Base-by-base conservation (phyloP, 2,888 invertebrate genomes). In the Ormyrus pomaceus region DNA sequence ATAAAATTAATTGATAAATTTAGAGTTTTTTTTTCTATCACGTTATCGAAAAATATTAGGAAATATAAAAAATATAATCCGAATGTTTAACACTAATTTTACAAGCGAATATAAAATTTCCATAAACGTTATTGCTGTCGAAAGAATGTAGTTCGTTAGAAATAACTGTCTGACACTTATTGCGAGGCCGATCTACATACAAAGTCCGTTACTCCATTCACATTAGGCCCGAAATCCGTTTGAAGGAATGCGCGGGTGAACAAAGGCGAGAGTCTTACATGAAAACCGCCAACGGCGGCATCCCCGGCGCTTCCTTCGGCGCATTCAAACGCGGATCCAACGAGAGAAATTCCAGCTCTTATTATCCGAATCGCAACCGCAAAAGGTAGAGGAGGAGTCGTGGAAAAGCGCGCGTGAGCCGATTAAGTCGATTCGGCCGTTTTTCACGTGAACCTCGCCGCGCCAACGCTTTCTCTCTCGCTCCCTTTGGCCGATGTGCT, bases 321-420 rank as follows among this genome's bases (percentile, higher is more conserved):
- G 58, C 48, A 3, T 61, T 62, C 51, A 13, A 69, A 62, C 46
- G 69, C 48, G 53, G 53, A 19, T 19, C 2, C 19, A 1, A 19
- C 19, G 1, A 19, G 19, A 19, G 19, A 19, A 34, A 66, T 72
- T 65, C 53, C 59, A 58, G 34, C 50, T 56, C 58, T 74, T 58
- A 74, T 74, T 73, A 73, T 75, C 51, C 68, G n/a, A 19, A 6
- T 46, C 69, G 68, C 69, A n/a, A 53, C 55, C 55, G 55, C 62
- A 69, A 69, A 76, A 62, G 58, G 53, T 46, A 68, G 61, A 11
- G 62, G 9, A 34, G 45, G 53, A n/a, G 51, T 53, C 51, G 34
- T 46, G 59, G 71, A 64, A 73, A 68, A 68, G n/a, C 19, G 53
- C 71, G 79, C 70, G 51, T 58, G 59, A 80, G 73, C 73, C 77